phyloP scores from a whole-genome alignment of 1,140 invertebrate species.

The Solenopsis invicta region DNA sequence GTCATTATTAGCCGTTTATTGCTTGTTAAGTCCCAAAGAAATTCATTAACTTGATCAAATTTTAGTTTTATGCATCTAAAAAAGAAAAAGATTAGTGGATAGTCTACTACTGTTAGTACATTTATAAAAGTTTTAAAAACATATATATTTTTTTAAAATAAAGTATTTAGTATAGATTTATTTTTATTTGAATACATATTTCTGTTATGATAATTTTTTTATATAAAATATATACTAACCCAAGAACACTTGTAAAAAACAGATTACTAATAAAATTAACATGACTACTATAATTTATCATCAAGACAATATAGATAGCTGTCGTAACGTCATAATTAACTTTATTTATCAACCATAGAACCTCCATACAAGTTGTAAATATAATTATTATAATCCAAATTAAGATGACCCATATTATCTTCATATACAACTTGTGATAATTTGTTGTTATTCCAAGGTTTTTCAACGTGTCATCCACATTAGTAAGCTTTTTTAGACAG shows the following conservation, averaged over 20 bases:
- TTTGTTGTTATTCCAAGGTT: background rate
- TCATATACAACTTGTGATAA: slow-evolving; percentile 17
- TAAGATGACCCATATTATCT: background rate
- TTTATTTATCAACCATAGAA: background rate
- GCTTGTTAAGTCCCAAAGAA: background rate
- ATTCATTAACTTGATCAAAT: slow-evolving; percentile 29
- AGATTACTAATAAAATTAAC: background rate
- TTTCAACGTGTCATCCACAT: background rate
- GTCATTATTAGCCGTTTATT: background rate
- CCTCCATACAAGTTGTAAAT: background rate
- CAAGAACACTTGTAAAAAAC: background rate
- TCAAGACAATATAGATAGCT: background rate
- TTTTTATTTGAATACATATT: background rate
- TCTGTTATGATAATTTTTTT: background rate
- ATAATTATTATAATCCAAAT: background rate
- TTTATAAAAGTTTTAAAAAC: background rate
- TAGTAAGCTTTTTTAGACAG: background rate
- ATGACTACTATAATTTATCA: background rate
- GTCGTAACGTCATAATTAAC: background rate
- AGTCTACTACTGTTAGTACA: background rate
- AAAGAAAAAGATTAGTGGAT: background rate
- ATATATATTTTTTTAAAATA: background rate
- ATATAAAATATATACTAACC: background rate
- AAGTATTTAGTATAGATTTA: background rate
- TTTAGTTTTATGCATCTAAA: slow-evolving; percentile 21